Conservation (phyloP, 2,888 invertebrate species). For the Elysia crispata region DNA sequence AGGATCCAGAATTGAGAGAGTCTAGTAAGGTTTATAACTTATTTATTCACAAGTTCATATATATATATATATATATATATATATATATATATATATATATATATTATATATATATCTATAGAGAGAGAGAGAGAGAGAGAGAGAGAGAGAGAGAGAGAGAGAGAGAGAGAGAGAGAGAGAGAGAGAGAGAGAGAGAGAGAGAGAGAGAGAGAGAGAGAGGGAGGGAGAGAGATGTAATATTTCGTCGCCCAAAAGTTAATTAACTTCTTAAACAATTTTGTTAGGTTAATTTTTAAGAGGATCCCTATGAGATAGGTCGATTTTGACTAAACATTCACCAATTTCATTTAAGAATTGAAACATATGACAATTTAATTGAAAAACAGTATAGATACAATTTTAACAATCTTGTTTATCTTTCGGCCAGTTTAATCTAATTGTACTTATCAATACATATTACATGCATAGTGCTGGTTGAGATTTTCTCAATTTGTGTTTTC, state of each 20-base stretch:
- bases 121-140: conserved; percentile 15
- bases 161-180: neutral
- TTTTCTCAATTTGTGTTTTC: neutral
- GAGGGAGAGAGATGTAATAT: neutral
- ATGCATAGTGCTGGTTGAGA: no score
- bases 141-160: neutral
- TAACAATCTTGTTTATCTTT: no score
- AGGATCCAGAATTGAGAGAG: conserved; percentile 25
- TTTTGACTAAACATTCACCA: no score
- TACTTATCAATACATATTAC: no score
- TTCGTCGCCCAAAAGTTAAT: no score
- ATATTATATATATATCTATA: neutral
- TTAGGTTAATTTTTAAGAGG: no score
- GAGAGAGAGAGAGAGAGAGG: neutral
- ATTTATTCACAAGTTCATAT: neutral
- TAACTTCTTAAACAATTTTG: no score
- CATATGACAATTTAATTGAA: no score
- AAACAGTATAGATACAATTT: no score
- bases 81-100: neutral
- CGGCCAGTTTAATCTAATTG: no score
- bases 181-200: neutral
- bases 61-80: neutral
- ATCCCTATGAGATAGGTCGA: no score
- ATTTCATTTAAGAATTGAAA: no score
- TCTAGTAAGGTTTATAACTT: neutral